Evolutionary conservation across 2,797 vertebrate genomes (phyloP).

Genomic region (Calcarius lapponicus): DNA sequence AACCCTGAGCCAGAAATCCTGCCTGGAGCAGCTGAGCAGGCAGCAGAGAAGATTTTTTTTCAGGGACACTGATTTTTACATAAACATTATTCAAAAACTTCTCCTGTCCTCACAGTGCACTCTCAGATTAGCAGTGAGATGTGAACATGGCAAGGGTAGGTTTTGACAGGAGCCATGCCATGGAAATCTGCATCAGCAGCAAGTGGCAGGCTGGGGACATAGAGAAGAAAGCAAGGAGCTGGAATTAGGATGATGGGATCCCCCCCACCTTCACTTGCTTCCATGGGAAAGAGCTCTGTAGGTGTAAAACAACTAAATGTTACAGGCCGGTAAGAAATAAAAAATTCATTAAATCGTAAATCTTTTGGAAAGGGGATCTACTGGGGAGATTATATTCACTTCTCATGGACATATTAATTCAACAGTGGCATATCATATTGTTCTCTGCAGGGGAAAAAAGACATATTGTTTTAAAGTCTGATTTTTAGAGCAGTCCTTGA

Average conservation of each 20-base stretch:
- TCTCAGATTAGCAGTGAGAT: not conserved
- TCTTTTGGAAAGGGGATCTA: conserved; percentile 45
- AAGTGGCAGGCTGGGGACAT: not conserved
- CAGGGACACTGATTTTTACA: conserved; percentile 24
- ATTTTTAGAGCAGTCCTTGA: conserved; percentile 44
- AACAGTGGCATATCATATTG: conserved; percentile 49
- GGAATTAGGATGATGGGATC: not conserved
- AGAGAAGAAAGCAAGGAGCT: not conserved
- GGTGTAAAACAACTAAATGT: conserved; percentile 27
- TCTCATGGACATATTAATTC: conserved; percentile 46
- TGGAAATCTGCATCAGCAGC: not conserved
- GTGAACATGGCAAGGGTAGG: fast-evolving
- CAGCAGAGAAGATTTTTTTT: not conserved
- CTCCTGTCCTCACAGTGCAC: not conserved
- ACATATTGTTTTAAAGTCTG: conserved; percentile 33
- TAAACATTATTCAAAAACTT: not conserved
- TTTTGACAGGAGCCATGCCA: not conserved
- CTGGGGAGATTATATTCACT: conserved; percentile 41
- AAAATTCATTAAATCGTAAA: conserved; percentile 56
- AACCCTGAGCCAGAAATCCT: conserved; percentile 14
- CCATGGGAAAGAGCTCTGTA: conserved; percentile 7
- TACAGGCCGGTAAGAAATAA: not conserved
- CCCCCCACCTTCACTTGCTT: not conserved
- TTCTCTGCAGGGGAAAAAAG: conserved; percentile 16
- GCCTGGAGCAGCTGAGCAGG: conserved; percentile 2